These are phyloP conservation scores for Polyploca ridens DNA, from an alignment of 2,888 invertebrate species.

Conservation along the genomic window DNA sequence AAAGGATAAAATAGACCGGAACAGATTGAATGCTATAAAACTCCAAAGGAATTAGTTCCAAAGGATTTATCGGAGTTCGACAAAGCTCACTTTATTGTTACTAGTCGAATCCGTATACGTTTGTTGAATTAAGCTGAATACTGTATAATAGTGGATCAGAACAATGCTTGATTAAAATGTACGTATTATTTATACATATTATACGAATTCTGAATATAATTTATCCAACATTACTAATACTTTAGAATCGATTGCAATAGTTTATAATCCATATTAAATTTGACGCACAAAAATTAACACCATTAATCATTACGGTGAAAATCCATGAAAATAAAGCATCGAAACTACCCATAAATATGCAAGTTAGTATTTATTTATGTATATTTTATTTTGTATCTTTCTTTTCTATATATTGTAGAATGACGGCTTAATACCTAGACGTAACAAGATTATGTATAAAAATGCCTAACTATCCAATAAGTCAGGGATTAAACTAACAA, in stretches of 20 bases:
- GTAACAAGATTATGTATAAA: background rate
- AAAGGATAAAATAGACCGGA: background rate
- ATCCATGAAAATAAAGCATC: too few relatives aligned
- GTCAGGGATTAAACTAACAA: constrained; percentile 23
- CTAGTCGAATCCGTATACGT: background rate
- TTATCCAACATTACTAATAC: too few relatives aligned
- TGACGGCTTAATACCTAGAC: too few relatives aligned
- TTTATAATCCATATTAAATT: too few relatives aligned
- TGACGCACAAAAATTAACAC: too few relatives aligned
- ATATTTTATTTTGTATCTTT: too few relatives aligned
- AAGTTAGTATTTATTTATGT: too few relatives aligned
- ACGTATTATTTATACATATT: background rate
- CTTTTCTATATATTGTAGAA: too few relatives aligned
- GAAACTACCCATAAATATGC: too few relatives aligned
- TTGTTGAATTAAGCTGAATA: background rate
- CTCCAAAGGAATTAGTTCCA: background rate
- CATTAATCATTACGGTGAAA: too few relatives aligned
- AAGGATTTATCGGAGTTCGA: background rate
- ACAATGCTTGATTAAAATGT: background rate
- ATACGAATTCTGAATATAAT: too few relatives aligned
- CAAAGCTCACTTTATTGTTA: background rate
- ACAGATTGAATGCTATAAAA: background rate
- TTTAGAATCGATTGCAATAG: too few relatives aligned
- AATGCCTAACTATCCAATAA: background rate
- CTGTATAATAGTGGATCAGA: background rate